Conservation (phyloP, 2,797 vertebrate species). For the Sebastes jordani region DNA sequence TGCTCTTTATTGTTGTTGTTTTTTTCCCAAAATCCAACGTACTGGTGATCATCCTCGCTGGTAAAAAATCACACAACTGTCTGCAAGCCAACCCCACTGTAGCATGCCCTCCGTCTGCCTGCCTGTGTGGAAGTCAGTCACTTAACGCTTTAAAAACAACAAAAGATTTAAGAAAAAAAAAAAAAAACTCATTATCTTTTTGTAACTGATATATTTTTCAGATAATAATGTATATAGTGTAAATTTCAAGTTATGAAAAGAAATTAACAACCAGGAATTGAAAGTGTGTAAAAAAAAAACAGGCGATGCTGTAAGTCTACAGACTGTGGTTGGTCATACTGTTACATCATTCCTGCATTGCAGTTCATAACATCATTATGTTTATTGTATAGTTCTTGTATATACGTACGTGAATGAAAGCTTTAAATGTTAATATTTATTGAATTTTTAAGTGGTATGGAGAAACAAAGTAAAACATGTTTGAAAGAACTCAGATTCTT, state of each 20-base stretch:
- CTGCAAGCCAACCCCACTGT: slow-evolving; percentile 63
- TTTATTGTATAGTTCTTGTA: slow-evolving; percentile 88
- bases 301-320: slow-evolving; percentile 63
- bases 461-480: slow-evolving; percentile 79
- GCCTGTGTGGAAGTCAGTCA: slow-evolving; percentile 52
- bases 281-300: not conserved
- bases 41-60: slow-evolving; percentile 53
- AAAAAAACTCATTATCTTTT: slow-evolving; percentile 52
- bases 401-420: slow-evolving; percentile 86
- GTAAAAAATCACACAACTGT: slow-evolving; percentile 39
- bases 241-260: slow-evolving; percentile 75
- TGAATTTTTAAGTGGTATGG: slow-evolving; percentile 83
- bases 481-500: slow-evolving; percentile 53
- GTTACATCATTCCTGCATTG: slow-evolving; percentile 70
- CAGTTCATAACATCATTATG: slow-evolving; percentile 76
- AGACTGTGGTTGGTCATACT: slow-evolving; percentile 62
- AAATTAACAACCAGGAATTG: slow-evolving; percentile 51
- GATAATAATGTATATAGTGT: slow-evolving; percentile 86
- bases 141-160: slow-evolving; percentile 60
- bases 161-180: slow-evolving; percentile 32
- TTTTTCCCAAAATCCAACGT: slow-evolving; percentile 25
- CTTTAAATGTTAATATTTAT: slow-evolving; percentile 92
- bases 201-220: slow-evolving; percentile 74
- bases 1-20: slow-evolving; percentile 68
- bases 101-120: slow-evolving; percentile 52